phyloP scores from a whole-genome alignment of 1,140 invertebrate species.

The Lepidostoma basale region DNA sequence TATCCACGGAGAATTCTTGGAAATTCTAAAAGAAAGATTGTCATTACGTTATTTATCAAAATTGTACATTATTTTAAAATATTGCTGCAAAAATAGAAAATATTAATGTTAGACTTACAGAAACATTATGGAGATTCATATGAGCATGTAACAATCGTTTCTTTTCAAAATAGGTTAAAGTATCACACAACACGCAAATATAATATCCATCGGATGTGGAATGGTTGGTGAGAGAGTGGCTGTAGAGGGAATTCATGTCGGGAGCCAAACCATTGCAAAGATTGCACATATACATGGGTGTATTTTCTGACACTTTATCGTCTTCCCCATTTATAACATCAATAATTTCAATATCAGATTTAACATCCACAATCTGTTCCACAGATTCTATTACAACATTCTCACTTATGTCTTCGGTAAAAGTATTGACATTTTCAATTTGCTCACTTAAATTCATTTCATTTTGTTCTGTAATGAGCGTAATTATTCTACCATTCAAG shows the following conservation, averaged over 20 bases:
- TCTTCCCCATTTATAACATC: conserved; percentile 7
- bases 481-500: conserved; percentile 11
- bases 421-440: background rate
- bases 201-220: conserved; percentile 4
- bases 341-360: conserved; percentile 16
- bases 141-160: conserved; percentile 18
- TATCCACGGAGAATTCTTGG: background rate
- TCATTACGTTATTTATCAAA: background rate
- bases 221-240: conserved; percentile 18
- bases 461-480: background rate
- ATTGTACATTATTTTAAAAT: background rate
- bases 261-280: conserved; percentile 23
- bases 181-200: conserved; percentile 22
- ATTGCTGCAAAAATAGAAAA: background rate
- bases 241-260: conserved; percentile 6
- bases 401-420: conserved; percentile 17
- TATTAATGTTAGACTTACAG: background rate
- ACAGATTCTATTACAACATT: conserved; percentile 27
- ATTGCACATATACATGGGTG: conserved; percentile 30
- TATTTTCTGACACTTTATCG: conserved; percentile 13
- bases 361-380: background rate
- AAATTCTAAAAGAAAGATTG: background rate
- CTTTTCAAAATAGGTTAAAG: background rate
- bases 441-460: background rate
- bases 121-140: conserved; percentile 28